Evolutionary conservation across 1,140 invertebrate species (phyloP).

Genomic region (Yoshiicerus persimilis): DNA sequence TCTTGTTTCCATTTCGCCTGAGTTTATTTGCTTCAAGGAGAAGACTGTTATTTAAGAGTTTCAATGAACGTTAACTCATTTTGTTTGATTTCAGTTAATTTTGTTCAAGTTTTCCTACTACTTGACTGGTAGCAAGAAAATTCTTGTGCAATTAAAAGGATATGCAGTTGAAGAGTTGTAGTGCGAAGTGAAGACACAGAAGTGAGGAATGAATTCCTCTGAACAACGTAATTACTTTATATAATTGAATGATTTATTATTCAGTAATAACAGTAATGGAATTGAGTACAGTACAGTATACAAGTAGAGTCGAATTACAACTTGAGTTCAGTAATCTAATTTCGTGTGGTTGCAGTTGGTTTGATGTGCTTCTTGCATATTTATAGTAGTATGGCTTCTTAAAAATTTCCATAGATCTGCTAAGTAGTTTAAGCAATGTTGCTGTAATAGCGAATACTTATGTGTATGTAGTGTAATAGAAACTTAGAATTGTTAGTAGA

Average conservation of each 20-base stretch:
- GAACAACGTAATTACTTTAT: not conserved
- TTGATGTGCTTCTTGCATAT: not conserved
- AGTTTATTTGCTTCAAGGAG: not conserved
- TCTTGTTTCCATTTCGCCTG: not conserved
- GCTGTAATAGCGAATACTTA: too few relatives aligned
- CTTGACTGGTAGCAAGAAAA: not conserved
- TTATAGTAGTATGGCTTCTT: not conserved
- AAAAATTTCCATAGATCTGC: not conserved
- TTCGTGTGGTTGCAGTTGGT: not conserved
- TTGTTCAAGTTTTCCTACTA: not conserved
- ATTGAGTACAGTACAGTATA: not conserved
- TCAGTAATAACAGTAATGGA: not conserved
- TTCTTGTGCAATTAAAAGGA: not conserved
- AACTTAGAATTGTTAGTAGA: not conserved
- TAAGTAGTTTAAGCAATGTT: not conserved
- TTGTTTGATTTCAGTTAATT: not conserved
- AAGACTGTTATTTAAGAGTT: not conserved
- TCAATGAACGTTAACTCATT: not conserved
- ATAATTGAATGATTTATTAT: slow-evolving; percentile 1
- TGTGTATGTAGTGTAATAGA: too few relatives aligned
- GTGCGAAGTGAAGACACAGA: not conserved
- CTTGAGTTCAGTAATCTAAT: slow-evolving; percentile 1
- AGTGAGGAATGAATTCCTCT: not conserved
- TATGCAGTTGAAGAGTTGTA: not conserved
- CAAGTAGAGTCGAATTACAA: not conserved